Evolutionary conservation across 2,888 invertebrate species (phyloP), one percentile per base, ranked within the genome.

Genomic region (Melieria omissa): DNA sequence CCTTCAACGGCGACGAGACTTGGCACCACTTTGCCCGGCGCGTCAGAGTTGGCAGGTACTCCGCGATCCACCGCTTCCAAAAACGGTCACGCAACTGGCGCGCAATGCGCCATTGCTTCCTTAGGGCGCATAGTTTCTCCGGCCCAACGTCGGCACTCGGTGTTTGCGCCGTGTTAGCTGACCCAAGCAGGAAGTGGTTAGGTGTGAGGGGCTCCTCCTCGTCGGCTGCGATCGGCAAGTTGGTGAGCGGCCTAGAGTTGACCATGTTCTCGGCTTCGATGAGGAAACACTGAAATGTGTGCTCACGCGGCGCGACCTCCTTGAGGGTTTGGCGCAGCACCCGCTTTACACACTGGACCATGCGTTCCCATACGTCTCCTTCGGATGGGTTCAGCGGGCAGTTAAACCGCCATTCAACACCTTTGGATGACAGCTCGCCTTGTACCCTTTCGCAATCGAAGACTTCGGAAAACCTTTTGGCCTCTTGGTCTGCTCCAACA

Each of bases 161-260:
- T 29, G 29, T 29, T 29, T 29, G 29, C 29, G 29, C 29, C 29
- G 29, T 29, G 29, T 29, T 29, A 29, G 29, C 29, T 29, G 29
- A 29, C 29, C 29, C 73, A 0, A 68, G 42, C 60, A 74, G 16
- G 47, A 76, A 74, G 47, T 74, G 72, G 52, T 76, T 77, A 3
- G 72, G 73, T 8, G 75, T 75, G 8, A 73, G 57, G 5, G 76
- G 73, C 49, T 75, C 71, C 14, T 73, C 74, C 10, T 76, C 73
- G 14, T 66, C 54, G 5, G 54, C 64, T 5, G 70, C 54, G 44
- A 75, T 66, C 10, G 73, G 72, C 61, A 74, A 29, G 57, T 73
- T 66, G 5, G 73, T 75, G 14, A 74, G 47, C 9, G 66, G 73
- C 45, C 54, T 5, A n/a, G 62, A 54, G 61, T 70, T 55, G 0